A percentile compares a stretch with the other conserved stretches of the same genome.
Conservation (phyloP, 23 tunicate species). For the Styela clava region DNA sequence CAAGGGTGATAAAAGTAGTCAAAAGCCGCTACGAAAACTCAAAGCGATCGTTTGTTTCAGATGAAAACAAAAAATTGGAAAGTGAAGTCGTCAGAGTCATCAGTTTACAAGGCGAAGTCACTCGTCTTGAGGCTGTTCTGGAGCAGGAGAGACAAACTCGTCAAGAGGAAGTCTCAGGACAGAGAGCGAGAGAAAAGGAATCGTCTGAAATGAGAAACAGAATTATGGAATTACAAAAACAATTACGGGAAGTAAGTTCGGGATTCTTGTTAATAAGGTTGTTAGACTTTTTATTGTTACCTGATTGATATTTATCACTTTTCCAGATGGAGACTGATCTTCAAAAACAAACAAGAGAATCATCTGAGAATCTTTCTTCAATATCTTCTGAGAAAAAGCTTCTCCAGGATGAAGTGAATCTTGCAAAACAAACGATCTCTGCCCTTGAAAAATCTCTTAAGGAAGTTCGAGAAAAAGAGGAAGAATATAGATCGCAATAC, state of each 20-base stretch:
- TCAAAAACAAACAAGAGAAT: not conserved
- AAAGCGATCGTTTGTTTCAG: too few species aligned
- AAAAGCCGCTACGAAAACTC: too few species aligned
- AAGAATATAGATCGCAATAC: not conserved
- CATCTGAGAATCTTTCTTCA: not conserved
- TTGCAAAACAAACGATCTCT: not conserved
- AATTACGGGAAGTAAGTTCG: constrained; percentile 6
- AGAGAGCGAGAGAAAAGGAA: not conserved
- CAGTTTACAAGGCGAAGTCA: constrained; percentile 18
- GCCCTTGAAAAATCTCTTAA: constrained; percentile 1
- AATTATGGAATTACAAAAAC: constrained; percentile 15
- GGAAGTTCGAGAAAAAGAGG: not conserved
- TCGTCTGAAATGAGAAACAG: constrained; percentile 5
- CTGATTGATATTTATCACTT: not conserved
- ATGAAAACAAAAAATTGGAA: constrained; percentile 27
- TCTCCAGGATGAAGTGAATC: not conserved
- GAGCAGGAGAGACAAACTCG: constrained; percentile 26
- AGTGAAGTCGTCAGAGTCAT: not conserved
- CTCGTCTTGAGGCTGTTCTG: not conserved
- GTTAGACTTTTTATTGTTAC: not conserved
- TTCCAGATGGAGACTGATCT: not conserved
- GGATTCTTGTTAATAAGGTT: not conserved
- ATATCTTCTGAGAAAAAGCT: not conserved
- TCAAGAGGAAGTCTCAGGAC: not conserved
- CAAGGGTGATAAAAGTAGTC: too few species aligned